Base-by-base conservation (phyloP, 2,113 vertebrate genomes). In the Probosciger aterrimus region DNA sequence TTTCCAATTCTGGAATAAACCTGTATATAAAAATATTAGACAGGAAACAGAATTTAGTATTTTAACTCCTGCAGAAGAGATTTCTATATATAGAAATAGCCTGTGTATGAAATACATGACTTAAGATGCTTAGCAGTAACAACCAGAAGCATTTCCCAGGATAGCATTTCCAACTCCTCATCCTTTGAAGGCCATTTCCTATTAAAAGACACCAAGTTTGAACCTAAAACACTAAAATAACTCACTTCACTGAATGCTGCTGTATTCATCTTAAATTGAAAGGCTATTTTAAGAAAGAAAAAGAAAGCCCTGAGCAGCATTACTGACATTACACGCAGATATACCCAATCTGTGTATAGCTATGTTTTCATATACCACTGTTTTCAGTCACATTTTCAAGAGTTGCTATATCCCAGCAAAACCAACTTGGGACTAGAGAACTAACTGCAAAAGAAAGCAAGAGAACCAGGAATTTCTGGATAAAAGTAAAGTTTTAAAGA, bases 11-110 rank as follows among this genome's bases (percentile, higher is more conserved):
- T 35, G 37, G 91, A 63, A 95, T 94, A 98, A 98, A 95, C 96
- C 98, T 98, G 97, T 52, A 81, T 6, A 63, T 37, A 44, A 91
- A 93, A 91, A 94, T 11, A 60, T 59, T 10, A 93, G 47, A 97
- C 31, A 92, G 14, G 85, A 55, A 91, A 88, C 2, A 88, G 57
- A 47, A 77, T 59, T 83, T 30, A 90, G 25, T 47, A 67, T 62
- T 89, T 94, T 64, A 89, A 86, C 31, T 86, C 30, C 53, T 39
- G n/a, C 4, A 44, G 16, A 52, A 89, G 28, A 46, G 39, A 62
- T 41, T 69, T 69, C 11, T 60, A 23, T 5, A 52, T 2, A 37
- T 2, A 50, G 19, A 65, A 33, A 39, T 2, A 53, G 33, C 13
- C 24, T 81, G 15, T 37, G 20, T 23, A 46, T 14, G 41, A 52